Percentiles rank a stretch among this genome's conserved stretches.
Evolutionary conservation across 2,888 invertebrate genomes (phyloP).

Genomic region (Chrysina gloriosa): DNA sequence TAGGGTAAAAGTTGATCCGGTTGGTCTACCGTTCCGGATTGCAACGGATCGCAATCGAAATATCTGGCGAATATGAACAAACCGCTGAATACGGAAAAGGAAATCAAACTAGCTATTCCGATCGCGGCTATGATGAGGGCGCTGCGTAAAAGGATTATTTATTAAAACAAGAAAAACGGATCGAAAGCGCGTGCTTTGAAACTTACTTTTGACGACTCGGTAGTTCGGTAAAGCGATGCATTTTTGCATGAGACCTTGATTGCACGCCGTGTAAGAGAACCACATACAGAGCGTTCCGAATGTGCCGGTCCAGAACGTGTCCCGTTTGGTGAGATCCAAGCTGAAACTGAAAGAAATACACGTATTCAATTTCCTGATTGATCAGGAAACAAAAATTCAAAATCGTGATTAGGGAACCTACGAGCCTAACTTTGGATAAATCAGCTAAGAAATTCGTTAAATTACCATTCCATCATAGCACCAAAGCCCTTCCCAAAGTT

Average conservation of each 20-base stretch:
- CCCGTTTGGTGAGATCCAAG: slow-evolving; percentile 70
- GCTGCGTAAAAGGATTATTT: not conserved
- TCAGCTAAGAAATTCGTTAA: no score
- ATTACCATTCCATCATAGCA: no score
- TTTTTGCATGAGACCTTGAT: slow-evolving; percentile 72
- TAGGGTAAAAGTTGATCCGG: slow-evolving; percentile 72
- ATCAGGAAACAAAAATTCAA: no score
- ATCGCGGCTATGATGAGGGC: slow-evolving; percentile 11
- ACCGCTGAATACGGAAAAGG: slow-evolving; percentile 69
- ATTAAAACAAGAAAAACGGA: no score
- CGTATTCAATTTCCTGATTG: no score
- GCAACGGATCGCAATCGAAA: slow-evolving; percentile 72
- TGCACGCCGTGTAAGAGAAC: slow-evolving; percentile 67
- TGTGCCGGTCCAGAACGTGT: slow-evolving; percentile 72
- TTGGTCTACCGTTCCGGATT: slow-evolving; percentile 68
- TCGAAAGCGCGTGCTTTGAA: no score
- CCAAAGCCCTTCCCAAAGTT: no score
- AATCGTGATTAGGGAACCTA: no score
- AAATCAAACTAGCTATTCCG: slow-evolving; percentile 57
- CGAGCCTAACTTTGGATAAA: no score
- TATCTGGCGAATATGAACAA: slow-evolving; percentile 73
- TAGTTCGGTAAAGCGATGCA: slow-evolving; percentile 71
- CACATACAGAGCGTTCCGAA: slow-evolving; percentile 69
- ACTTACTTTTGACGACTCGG: slow-evolving; percentile 66
- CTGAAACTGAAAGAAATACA: slow-evolving; percentile 66